These are phyloP conservation scores for Pyxicephalus adspersus DNA, from an alignment of 2,113 vertebrate species.

Conservation along the genomic window DNA sequence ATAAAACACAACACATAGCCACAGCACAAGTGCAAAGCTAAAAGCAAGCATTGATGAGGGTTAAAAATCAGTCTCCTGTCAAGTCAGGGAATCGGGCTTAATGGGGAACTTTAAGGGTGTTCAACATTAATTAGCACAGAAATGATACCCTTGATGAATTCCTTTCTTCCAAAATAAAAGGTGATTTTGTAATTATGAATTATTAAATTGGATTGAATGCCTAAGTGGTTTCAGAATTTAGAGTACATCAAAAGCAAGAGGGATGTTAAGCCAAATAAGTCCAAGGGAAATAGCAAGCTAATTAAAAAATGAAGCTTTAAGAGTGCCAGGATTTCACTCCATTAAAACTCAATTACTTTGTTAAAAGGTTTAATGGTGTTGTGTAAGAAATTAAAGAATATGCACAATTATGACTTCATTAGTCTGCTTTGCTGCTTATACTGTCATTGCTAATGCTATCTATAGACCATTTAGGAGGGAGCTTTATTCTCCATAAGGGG, in stretches of 20 bases:
- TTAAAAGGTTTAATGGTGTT: constrained; percentile 68
- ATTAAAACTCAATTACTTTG: constrained; percentile 75
- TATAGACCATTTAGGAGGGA: constrained; percentile 63
- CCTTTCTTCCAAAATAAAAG: constrained; percentile 56
- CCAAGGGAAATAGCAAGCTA: constrained; percentile 63
- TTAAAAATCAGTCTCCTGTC: constrained; percentile 66
- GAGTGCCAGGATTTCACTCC: constrained; percentile 65
- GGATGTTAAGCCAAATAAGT: constrained; percentile 61
- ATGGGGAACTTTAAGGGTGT: constrained; percentile 76
- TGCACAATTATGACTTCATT: constrained; percentile 70
- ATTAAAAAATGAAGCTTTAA: constrained; percentile 60
- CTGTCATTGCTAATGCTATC: constrained; percentile 62
- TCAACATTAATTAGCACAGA: constrained; percentile 71
- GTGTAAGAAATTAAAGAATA: constrained; percentile 71
- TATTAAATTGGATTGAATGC: constrained; percentile 64
- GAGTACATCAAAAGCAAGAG: constrained; percentile 58
- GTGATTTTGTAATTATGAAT: constrained; percentile 63
- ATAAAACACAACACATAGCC: constrained; percentile 6
- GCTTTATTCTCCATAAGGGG: constrained; percentile 23
- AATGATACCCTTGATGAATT: constrained; percentile 64
- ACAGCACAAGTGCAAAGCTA: constrained; percentile 35
- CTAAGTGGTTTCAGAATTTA: constrained; percentile 61
- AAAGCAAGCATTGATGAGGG: constrained; percentile 30
- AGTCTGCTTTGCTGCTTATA: constrained; percentile 65
- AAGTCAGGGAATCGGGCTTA: constrained; percentile 69